Base-by-base conservation (phyloP, 2,888 invertebrate species). In the Eupithecia centaureata region DNA sequence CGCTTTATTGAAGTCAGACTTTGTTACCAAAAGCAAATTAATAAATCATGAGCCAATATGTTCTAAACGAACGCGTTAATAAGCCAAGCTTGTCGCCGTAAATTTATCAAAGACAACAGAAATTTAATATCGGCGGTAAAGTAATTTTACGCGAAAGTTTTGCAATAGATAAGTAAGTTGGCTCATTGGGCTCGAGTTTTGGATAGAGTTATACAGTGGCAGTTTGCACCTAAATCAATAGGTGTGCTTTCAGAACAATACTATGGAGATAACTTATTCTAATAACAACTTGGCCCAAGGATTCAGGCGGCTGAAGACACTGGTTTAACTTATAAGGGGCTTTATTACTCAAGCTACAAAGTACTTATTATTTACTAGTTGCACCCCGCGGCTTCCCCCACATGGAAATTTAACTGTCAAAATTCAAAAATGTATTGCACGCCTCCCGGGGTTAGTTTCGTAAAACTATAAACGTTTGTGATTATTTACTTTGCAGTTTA, bases 51-150 rank as follows among this genome's bases (percentile, higher is more conserved):
- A 79, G 77, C 79, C 82, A 82, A 83, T 84, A 83, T 80, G 81
- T 81, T 79, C 79, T 78, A 74, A 78, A 79, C 75, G 73, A 77
- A 73, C 73, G 74, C 79, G 80, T 85, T 88, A 87, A 86, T 86
- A 88, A 85, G 82, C 79, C 80, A 77, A 80, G 82, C 74, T 79
- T 80, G 83, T 82, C 77, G 79, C 76, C 77, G 77, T 90, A 91
- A 91, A 90, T 91, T 71, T 89, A 83, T 72, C 82, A 81, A 82
- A 87, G 88, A 89, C 89, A 89, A 88, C 83, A 86, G 89, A 90
- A 91, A 91, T 91, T 91, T 91, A 90, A 91, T 91, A 91, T 90
- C 86, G 80, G 76, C 78, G 82, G 83, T 86, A 86, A 89, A 88
- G 86, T 89, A 89, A 90, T 90, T 90, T 88, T 87, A 84, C 86